A percentile compares a stretch with the other conserved stretches of the same genome.
Evolutionary conservation across 2,113 vertebrate species (phyloP).

Genomic region (Glaucomys volans): DNA sequence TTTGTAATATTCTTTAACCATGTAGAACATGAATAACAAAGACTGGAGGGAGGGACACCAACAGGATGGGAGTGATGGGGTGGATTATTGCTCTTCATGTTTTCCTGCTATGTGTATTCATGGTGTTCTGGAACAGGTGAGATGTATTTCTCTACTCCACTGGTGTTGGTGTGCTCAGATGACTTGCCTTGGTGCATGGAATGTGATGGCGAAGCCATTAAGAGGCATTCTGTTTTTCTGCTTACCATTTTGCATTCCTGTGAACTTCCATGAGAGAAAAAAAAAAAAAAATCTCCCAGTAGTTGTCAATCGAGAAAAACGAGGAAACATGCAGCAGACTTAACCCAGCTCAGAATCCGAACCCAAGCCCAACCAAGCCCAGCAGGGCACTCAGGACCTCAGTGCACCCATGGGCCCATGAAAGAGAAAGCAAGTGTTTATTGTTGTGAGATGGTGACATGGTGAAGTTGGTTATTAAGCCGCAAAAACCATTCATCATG

Average conservation of each 20-base stretch:
- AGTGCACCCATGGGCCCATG: no score
- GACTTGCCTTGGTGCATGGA: neutral
- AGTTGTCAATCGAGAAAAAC: neutral
- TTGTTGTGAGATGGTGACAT: neutral
- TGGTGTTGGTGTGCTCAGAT: neutral
- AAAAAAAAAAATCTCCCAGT: neutral
- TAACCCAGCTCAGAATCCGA: neutral
- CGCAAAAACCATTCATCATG: neutral
- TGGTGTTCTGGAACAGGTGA: neutral
- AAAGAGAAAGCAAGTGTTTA: neutral
- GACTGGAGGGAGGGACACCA: no score
- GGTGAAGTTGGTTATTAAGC: neutral
- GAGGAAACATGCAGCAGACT: neutral
- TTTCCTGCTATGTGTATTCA: neutral
- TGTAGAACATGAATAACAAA: neutral
- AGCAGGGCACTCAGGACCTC: neutral
- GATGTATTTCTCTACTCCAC: neutral
- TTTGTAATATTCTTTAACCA: neutral
- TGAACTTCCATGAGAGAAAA: neutral
- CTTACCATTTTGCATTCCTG: slow-evolving; percentile 12
- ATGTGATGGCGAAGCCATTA: neutral
- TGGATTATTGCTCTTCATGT: neutral
- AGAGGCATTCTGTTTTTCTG: neutral
- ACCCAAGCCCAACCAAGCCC: neutral
- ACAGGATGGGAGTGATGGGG: no score